A percentile compares a stretch with the other conserved stretches of the same genome.
phyloP scores from a whole-genome alignment of 2,888 invertebrate genomes.

The Tetropium fuscum region DNA sequence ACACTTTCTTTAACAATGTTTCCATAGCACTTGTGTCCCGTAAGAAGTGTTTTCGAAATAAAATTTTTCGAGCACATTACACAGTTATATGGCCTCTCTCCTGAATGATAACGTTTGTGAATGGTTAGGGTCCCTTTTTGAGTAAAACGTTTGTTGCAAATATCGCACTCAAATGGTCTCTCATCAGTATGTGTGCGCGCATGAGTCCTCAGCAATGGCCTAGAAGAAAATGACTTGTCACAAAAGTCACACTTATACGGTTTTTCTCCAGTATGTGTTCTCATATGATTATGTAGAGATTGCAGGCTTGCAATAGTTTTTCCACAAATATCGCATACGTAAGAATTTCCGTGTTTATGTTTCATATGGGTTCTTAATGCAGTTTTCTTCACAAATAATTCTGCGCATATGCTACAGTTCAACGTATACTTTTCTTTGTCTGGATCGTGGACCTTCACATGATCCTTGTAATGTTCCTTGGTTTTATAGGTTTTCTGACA shows the following conservation, averaged over 20 bases:
- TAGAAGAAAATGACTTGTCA: constrained; percentile 62
- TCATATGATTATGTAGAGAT: constrained; percentile 36
- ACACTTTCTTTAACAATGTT: not conserved
- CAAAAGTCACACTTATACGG: constrained; percentile 62
- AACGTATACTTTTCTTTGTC: constrained; percentile 37
- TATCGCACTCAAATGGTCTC: constrained; percentile 69
- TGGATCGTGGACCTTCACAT: constrained; percentile 43
- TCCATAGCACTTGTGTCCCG: constrained; percentile 56
- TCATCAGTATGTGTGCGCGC: constrained; percentile 69
- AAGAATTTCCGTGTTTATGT: constrained; percentile 28
- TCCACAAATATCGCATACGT: constrained; percentile 60
- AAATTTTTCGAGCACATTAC: constrained; percentile 60
- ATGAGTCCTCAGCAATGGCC: constrained; percentile 67
- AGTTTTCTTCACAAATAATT: constrained; percentile 25
- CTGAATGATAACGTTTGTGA: constrained; percentile 44
- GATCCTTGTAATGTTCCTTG: constrained; percentile 44
- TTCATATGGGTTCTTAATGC: constrained; percentile 37
- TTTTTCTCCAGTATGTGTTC: constrained; percentile 58
- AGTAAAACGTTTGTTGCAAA: constrained; percentile 70
- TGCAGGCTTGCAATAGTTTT: constrained; percentile 46
- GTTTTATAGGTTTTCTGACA: constrained; percentile 52
- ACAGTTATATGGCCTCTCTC: constrained; percentile 48
- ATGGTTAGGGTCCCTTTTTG: constrained; percentile 61
- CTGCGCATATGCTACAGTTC: constrained; percentile 37
- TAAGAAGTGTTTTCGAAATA: constrained; percentile 62